A percentile compares a stretch with the other conserved stretches of the same genome.
Evolutionary conservation across 2,888 invertebrate species (phyloP).

Genomic region (Limnephilus lunatus): DNA sequence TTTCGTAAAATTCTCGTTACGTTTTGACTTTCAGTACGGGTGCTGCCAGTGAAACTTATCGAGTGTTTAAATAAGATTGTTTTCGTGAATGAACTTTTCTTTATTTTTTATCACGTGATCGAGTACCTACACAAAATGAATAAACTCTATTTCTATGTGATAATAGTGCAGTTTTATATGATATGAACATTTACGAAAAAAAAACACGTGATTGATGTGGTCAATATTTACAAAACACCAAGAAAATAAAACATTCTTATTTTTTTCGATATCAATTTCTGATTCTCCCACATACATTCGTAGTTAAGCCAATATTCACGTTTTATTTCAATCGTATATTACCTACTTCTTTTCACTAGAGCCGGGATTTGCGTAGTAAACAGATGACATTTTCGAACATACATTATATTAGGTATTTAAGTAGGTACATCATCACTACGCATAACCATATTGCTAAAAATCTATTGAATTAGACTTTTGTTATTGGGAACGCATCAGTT

Average conservation of each 20-base stretch:
- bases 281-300: not conserved
- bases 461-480: not conserved
- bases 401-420: too few relatives aligned
- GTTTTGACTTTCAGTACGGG: not conserved
- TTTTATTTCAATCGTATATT: too few relatives aligned
- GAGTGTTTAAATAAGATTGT: not conserved
- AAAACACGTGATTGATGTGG: not conserved
- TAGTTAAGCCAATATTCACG: not conserved
- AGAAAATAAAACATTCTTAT: not conserved
- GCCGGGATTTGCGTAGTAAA: too few relatives aligned
- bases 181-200: not conserved
- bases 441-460: not conserved
- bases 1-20: not conserved
- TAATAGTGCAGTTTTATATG: not conserved
- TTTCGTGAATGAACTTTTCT: not conserved
- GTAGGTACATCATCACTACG: not conserved
- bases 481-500: not conserved
- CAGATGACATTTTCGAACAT: too few relatives aligned
- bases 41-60: not conserved
- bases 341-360: too few relatives aligned
- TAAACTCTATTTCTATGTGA: not conserved
- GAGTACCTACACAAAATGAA: not conserved
- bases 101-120: not conserved
- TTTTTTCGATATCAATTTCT: not conserved
- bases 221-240: not conserved